Evolutionary conservation across 1,140 invertebrate species (phyloP).

Genomic region (Drosophila lacertosa): DNA sequence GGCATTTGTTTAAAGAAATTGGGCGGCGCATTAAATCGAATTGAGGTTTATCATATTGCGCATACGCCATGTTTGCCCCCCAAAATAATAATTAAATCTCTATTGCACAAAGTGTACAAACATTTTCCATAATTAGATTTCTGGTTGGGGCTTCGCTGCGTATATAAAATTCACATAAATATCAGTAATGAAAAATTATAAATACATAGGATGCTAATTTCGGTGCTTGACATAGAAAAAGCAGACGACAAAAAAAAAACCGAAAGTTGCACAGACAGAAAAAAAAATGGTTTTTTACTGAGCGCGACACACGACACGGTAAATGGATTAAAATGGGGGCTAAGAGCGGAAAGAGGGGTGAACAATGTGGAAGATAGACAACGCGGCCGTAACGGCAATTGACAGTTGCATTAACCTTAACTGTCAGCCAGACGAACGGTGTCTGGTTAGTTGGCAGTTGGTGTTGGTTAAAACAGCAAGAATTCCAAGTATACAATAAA

Average conservation of each 20-base stretch:
- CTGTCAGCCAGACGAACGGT: constrained; percentile 25
- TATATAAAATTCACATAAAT: constrained; percentile 21
- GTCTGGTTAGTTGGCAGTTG: constrained; percentile 23
- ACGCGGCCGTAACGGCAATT: constrained; percentile 36
- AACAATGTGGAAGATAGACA: constrained; percentile 7
- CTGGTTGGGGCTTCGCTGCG: constrained; percentile 3
- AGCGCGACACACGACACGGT: constrained; percentile 12
- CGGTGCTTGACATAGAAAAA: background rate
- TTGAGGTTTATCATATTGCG: constrained; percentile 17
- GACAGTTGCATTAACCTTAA: constrained; percentile 51
- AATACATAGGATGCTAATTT: constrained; percentile 25
- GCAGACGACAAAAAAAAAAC: constrained; percentile 5
- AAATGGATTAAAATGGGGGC: background rate
- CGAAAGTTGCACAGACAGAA: constrained; percentile 2
- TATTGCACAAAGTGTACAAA: constrained; percentile 19
- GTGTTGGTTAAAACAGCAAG: no score
- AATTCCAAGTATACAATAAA: no score
- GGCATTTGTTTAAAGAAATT: constrained; percentile 31
- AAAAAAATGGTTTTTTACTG: background rate
- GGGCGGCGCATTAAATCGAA: constrained; percentile 19
- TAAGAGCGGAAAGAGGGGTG: background rate
- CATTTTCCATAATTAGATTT: constrained; percentile 31
- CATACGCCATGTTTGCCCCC: constrained; percentile 6
- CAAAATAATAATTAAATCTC: constrained; percentile 27
- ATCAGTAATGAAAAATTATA: constrained; percentile 30